A percentile compares a stretch with the other conserved stretches of the same genome.
These are phyloP conservation scores for Armadillidium nasatum DNA, from an alignment of 1,140 invertebrate genomes.

Conservation along the genomic window DNA sequence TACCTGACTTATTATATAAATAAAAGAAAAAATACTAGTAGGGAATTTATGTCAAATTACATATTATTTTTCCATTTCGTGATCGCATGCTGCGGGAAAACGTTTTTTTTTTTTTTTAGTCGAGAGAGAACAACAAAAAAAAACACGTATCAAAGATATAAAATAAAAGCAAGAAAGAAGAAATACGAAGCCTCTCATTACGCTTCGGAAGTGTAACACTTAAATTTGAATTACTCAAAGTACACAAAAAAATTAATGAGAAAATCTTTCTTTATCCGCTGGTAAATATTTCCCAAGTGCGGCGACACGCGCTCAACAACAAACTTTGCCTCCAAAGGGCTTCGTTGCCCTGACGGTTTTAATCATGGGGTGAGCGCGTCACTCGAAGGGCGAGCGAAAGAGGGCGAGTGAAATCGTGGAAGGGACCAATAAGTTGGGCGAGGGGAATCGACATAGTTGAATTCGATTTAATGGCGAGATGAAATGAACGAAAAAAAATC, in stretches of 20 bases:
- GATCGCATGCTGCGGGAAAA: too few species aligned
- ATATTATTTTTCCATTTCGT: too few species aligned
- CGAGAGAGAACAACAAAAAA: too few species aligned
- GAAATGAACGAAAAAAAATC: background rate
- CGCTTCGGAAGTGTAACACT: background rate
- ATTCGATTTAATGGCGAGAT: background rate
- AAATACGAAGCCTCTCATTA: background rate
- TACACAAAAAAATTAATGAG: slow-evolving; percentile 9
- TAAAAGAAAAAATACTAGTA: too few species aligned
- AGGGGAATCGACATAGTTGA: background rate
- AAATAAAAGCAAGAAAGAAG: background rate
- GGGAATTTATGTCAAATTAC: too few species aligned
- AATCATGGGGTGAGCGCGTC: background rate
- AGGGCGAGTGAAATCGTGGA: background rate
- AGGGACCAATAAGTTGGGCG: background rate
- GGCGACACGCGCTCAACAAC: background rate
- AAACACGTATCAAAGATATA: too few species aligned
- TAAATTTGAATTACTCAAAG: slow-evolving; percentile 14
- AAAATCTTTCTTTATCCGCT: slow-evolving; percentile 1
- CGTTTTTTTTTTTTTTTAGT: too few species aligned
- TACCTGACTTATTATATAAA: too few species aligned
- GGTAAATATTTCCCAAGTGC: slow-evolving; percentile 7
- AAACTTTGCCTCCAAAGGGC: background rate
- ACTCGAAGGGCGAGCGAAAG: background rate
- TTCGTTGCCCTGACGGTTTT: background rate